Evolutionary conservation across 1,140 invertebrate species (phyloP).

Genomic region (Odontomachus brunneus): DNA sequence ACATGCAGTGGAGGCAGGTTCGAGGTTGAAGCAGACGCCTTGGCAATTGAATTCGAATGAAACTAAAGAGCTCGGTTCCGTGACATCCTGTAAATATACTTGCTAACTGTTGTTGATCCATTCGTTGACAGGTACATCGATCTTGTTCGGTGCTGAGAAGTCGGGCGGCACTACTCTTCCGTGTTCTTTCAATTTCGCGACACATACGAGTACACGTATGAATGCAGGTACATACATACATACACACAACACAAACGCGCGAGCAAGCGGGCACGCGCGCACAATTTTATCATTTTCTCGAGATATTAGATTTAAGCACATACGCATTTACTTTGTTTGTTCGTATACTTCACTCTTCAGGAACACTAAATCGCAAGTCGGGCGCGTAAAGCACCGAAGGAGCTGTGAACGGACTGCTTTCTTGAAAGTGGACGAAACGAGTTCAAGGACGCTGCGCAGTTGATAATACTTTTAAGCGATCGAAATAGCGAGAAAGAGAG

Average conservation of each 20-base stretch:
- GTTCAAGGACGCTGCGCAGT: constrained; percentile 62
- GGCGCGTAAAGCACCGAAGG: constrained; percentile 1
- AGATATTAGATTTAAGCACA: neutral
- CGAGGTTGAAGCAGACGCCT: too few species aligned
- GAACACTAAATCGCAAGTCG: neutral
- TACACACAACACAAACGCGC: neutral
- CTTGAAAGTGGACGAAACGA: constrained; percentile 24
- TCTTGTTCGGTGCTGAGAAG: constrained; percentile 13
- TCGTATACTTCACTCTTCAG: neutral
- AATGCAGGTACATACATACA: neutral
- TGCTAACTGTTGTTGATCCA: constrained; percentile 29
- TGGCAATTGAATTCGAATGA: too few species aligned
- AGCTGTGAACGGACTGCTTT: constrained; percentile 13
- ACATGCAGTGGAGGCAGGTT: too few species aligned
- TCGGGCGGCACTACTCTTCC: neutral
- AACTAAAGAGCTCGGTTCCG: too few species aligned
- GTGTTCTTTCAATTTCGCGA: neutral
- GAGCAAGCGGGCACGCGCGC: neutral
- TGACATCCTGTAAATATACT: neutral
- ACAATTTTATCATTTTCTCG: neutral
- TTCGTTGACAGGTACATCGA: constrained; percentile 18
- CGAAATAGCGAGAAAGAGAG: constrained; percentile 28
- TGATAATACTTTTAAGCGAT: constrained; percentile 65
- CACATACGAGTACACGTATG: neutral
- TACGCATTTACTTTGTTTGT: neutral